Percentiles rank a stretch among this genome's conserved stretches.
Conservation (phyloP, 2,797 vertebrate species). For the Erithacus rubecula region DNA sequence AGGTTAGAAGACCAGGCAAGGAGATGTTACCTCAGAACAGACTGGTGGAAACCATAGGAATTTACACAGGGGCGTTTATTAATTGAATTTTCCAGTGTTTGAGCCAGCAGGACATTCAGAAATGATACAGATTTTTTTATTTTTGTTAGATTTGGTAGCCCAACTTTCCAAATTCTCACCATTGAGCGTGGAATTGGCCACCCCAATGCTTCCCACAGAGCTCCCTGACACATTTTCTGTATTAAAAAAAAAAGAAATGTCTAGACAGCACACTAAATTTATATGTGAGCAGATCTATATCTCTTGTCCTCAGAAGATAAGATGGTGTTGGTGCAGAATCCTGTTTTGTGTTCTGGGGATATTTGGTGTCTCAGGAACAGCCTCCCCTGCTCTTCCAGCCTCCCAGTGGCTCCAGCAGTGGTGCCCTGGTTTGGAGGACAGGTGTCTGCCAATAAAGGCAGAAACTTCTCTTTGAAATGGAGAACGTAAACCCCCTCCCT, state of each 20-base stretch:
- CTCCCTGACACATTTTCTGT: neutral
- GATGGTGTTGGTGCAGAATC: too few species aligned
- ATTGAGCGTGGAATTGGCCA: neutral
- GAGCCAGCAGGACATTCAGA: neutral
- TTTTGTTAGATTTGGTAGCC: neutral
- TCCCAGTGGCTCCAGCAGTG: too few species aligned
- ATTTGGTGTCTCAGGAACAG: too few species aligned
- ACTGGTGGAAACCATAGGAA: neutral
- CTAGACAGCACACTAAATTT: too few species aligned
- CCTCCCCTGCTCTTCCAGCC: too few species aligned
- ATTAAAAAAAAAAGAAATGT: neutral
- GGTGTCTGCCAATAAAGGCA: too few species aligned
- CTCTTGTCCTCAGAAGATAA: too few species aligned
- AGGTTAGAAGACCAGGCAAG: neutral
- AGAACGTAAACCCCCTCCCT: too few species aligned
- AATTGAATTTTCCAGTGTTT: neutral
- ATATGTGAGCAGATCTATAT: too few species aligned
- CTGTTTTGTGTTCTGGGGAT: too few species aligned
- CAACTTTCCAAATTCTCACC: neutral
- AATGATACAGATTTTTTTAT: neutral
- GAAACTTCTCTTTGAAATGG: too few species aligned
- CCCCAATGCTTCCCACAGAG: conserved; percentile 10
- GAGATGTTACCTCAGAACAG: neutral
- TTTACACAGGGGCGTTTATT: neutral
- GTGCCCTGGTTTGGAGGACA: too few species aligned